Percentiles rank a stretch among this genome's conserved stretches.
phyloP scores from a whole-genome alignment of 2,888 invertebrate species.

The Nineta flava region DNA sequence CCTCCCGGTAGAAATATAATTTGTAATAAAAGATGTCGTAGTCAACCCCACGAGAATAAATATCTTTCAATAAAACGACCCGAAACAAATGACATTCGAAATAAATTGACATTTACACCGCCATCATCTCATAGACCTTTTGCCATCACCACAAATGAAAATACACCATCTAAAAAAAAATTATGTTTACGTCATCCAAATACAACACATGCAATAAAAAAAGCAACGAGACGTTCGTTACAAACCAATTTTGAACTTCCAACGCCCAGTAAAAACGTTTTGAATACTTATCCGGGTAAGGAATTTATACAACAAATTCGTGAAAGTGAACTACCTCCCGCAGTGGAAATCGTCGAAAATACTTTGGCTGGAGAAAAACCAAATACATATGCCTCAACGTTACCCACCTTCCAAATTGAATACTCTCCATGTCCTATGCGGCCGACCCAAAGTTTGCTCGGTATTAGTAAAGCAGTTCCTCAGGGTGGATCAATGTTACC shows the following conservation, averaged over 20 bases:
- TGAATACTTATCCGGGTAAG: neutral
- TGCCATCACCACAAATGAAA: no score
- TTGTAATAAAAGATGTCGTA: conserved; percentile 3
- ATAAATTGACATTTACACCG: conserved; percentile 4
- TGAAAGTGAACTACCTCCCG: no score
- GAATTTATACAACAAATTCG: no score
- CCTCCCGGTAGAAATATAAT: conserved; percentile 1
- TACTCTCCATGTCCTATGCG: conserved; percentile 28
- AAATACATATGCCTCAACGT: conserved; percentile 10
- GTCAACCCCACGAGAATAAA: conserved; percentile 1
- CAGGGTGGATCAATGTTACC: conserved; percentile 9
- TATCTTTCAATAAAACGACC: neutral
- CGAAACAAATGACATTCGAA: no score
- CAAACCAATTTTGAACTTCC: neutral
- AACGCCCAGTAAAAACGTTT: neutral
- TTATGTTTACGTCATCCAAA: neutral
- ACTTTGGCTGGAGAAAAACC: neutral
- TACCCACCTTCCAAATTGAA: conserved; percentile 40
- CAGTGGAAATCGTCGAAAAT: neutral
- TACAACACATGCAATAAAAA: neutral
- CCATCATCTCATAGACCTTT: neutral
- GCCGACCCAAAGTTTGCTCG: conserved; percentile 22
- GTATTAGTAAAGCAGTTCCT: conserved; percentile 8
- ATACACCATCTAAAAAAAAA: neutral
- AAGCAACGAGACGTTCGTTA: neutral